Conservation (phyloP, 2,113 vertebrate species). For the Pteropus alecto region DNA sequence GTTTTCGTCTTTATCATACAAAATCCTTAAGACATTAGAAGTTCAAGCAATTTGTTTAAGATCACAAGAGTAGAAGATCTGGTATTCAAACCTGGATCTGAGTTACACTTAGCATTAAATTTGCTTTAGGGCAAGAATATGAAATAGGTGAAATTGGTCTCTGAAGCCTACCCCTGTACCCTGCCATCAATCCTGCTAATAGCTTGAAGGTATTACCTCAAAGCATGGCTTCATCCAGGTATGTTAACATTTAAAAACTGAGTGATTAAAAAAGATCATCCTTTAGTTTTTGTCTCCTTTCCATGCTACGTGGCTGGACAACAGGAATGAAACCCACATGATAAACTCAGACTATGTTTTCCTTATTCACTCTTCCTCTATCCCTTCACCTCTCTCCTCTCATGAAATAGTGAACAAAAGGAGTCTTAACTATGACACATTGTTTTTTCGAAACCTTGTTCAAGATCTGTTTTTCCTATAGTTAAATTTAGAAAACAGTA, state of each 20-base stretch:
- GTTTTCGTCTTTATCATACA: not conserved
- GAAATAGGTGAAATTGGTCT: not conserved
- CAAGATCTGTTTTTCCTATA: not conserved
- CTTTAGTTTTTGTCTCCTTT: not conserved
- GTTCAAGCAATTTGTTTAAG: not conserved
- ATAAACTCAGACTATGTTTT: not conserved
- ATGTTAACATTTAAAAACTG: not conserved
- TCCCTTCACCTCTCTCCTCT: not conserved
- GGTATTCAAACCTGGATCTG: not conserved
- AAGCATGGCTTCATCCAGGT: not conserved
- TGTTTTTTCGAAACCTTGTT: not conserved
- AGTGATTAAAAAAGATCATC: not conserved
- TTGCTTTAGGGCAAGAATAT: not conserved
- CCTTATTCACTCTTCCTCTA: not conserved
- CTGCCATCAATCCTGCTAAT: not conserved
- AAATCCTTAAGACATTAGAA: not conserved
- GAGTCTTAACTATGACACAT: not conserved
- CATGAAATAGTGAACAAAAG: not conserved
- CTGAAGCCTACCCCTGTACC: not conserved
- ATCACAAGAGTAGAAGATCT: not conserved
- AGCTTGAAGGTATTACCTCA: not conserved
- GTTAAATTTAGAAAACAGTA: slow-evolving; percentile 30
- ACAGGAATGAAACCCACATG: not conserved
- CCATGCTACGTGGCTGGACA: not conserved
- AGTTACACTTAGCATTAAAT: slow-evolving; percentile 12